phyloP scores from a whole-genome alignment of 2,113 vertebrate genomes.

The Nibea albiflora region DNA sequence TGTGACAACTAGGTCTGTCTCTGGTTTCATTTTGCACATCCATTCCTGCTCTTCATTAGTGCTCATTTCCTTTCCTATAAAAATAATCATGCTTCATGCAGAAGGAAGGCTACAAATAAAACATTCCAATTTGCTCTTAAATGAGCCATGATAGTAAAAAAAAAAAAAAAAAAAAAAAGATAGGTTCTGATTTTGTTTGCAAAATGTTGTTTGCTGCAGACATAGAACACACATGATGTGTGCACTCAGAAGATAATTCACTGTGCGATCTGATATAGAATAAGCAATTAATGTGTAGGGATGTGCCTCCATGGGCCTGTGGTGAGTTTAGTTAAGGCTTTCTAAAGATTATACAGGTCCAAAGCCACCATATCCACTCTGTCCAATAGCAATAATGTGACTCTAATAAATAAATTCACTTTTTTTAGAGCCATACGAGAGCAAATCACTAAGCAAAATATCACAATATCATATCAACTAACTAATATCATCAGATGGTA shows the following conservation, averaged over 20 bases:
- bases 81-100: not conserved
- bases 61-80: not conserved
- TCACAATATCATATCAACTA: too few relatives aligned
- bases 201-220: not conserved
- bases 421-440: too few relatives aligned
- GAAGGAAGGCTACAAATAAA: not conserved
- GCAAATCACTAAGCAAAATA: too few relatives aligned
- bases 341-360: not conserved
- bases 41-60: not conserved
- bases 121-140: not conserved
- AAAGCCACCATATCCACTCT: not conserved
- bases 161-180: not conserved
- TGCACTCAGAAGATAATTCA: not conserved
- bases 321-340: too few relatives aligned
- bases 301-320: too few relatives aligned
- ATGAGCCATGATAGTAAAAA: not conserved
- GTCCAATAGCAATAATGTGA: not conserved
- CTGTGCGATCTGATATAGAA: not conserved
- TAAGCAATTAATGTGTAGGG: too few relatives aligned
- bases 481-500: too few relatives aligned
- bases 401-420: too few relatives aligned
- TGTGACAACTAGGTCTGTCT: slow-evolving; percentile 7
- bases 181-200: not conserved
- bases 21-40: slow-evolving; percentile 13
- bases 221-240: not conserved